Evolutionary conservation across 2,888 invertebrate genomes (phyloP).

Genomic region (Encarsia formosa): DNA sequence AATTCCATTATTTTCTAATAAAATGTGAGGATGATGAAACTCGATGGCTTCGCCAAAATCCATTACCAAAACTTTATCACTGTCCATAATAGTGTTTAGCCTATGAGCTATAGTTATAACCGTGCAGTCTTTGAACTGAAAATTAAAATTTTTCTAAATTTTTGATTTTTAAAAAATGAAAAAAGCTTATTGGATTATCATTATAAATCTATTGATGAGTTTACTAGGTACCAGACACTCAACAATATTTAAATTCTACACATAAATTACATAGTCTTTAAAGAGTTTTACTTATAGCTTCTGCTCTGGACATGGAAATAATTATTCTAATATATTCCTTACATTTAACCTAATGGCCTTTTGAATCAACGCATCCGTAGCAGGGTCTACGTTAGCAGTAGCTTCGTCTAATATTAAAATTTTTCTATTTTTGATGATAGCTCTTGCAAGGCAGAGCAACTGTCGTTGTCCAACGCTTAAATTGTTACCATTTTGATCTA

Average conservation of each 20-base stretch:
- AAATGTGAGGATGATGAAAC: conserved; percentile 65
- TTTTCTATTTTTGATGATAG: conserved; percentile 73
- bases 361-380: conserved; percentile 80
- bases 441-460: conserved; percentile 80
- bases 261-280: not conserved
- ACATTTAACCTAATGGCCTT: conserved; percentile 69
- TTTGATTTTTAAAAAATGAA: not conserved
- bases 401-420: conserved; percentile 86
- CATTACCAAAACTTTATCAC: conserved; percentile 82
- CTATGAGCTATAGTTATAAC: conserved; percentile 90
- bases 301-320: too few relatives aligned
- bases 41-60: conserved; percentile 72
- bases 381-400: conserved; percentile 82
- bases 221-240: too few relatives aligned
- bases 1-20: conserved; percentile 51
- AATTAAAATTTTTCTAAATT: not conserved
- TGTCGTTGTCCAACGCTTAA: conserved; percentile 88
- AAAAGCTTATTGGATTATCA: not conserved
- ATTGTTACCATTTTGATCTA: conserved; percentile 70
- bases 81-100: conserved; percentile 89
- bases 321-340: too few relatives aligned
- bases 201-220: not conserved
- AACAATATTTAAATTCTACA: not conserved
- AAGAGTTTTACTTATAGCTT: conserved; percentile 54
- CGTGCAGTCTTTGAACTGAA: conserved; percentile 75